Evolutionary conservation across 2,888 invertebrate species (phyloP).

Genomic region (Drosophila percnosoma): DNA sequence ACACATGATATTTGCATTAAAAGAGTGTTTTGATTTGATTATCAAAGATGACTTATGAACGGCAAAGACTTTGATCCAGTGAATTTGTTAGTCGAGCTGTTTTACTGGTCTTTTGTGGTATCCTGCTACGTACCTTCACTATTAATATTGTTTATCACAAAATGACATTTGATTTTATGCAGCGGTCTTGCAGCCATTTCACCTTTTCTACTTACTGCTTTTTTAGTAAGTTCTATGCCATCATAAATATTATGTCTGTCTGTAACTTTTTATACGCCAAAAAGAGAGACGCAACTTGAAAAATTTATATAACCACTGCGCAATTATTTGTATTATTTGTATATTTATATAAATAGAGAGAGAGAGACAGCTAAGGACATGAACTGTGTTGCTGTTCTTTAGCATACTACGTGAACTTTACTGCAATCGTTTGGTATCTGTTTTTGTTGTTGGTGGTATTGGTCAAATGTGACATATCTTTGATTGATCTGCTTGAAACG

Average conservation of each 20-base stretch:
- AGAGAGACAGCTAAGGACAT: too few species aligned
- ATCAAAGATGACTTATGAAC: background rate
- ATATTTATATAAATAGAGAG: background rate
- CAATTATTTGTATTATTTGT: background rate
- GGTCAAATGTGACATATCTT: slow-evolving; percentile 65
- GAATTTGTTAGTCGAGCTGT: background rate
- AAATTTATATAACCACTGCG: slow-evolving; percentile 52
- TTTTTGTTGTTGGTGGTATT: slow-evolving; percentile 22
- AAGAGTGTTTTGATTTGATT: background rate
- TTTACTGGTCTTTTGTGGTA: slow-evolving; percentile 2
- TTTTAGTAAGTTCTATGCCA: slow-evolving; percentile 50
- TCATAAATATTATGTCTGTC: slow-evolving; percentile 69
- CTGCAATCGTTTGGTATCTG: slow-evolving; percentile 21
- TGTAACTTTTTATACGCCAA: slow-evolving; percentile 25
- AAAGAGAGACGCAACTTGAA: slow-evolving; percentile 35
- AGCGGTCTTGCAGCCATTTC: slow-evolving; percentile 24
- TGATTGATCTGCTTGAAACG: slow-evolving; percentile 58
- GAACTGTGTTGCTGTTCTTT: slow-evolving; percentile 15
- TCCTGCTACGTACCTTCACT: slow-evolving; percentile 3
- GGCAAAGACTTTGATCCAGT: background rate
- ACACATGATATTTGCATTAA: background rate
- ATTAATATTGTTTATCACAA: slow-evolving; percentile 25
- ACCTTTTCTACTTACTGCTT: slow-evolving; percentile 24
- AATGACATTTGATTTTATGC: slow-evolving; percentile 62
- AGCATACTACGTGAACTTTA: slow-evolving; percentile 38